A percentile compares a stretch with the other conserved stretches of the same genome.
These are phyloP conservation scores for Girardinichthys multiradiatus DNA, from an alignment of 2,113 vertebrate species.

Conservation along the genomic window DNA sequence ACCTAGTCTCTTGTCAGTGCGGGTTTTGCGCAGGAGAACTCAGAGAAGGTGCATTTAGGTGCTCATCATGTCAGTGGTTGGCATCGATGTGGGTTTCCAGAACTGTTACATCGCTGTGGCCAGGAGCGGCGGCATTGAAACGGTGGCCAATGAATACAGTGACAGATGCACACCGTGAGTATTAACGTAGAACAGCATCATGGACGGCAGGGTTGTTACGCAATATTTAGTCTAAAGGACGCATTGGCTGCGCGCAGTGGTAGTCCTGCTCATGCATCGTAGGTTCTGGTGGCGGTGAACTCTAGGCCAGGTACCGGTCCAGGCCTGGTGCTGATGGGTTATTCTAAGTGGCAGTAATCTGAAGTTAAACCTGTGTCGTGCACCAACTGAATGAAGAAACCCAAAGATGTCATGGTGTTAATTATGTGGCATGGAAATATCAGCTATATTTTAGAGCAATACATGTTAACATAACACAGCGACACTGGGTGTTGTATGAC, in stretches of 20 bases:
- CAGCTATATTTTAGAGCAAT: background rate
- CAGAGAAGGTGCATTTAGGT: slow-evolving; percentile 33
- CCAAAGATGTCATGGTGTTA: background rate
- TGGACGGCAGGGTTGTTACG: slow-evolving; percentile 61
- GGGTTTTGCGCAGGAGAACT: slow-evolving; percentile 49
- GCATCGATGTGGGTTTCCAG: slow-evolving; percentile 93
- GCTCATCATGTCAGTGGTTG: slow-evolving; percentile 91
- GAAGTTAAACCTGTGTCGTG: slow-evolving; percentile 19
- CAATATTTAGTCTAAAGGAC: slow-evolving; percentile 52
- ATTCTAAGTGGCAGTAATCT: slow-evolving; percentile 28
- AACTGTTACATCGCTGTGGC: slow-evolving; percentile 95
- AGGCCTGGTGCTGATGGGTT: background rate
- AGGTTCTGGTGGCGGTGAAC: slow-evolving; percentile 31
- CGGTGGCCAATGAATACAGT: slow-evolving; percentile 95
- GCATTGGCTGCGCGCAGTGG: slow-evolving; percentile 18
- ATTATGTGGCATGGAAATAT: background rate
- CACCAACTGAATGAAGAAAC: no score
- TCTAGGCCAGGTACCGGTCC: background rate
- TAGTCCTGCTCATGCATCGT: background rate
- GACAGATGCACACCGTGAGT: slow-evolving; percentile 97
- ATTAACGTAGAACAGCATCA: slow-evolving; percentile 44
- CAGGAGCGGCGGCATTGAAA: slow-evolving; percentile 94
- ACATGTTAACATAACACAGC: slow-evolving; percentile 3
- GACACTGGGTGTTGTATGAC: background rate
- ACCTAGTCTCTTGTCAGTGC: slow-evolving; percentile 44